These are phyloP conservation scores for Megamerina dolium DNA, from an alignment of 2,888 invertebrate species.

Conservation along the genomic window DNA sequence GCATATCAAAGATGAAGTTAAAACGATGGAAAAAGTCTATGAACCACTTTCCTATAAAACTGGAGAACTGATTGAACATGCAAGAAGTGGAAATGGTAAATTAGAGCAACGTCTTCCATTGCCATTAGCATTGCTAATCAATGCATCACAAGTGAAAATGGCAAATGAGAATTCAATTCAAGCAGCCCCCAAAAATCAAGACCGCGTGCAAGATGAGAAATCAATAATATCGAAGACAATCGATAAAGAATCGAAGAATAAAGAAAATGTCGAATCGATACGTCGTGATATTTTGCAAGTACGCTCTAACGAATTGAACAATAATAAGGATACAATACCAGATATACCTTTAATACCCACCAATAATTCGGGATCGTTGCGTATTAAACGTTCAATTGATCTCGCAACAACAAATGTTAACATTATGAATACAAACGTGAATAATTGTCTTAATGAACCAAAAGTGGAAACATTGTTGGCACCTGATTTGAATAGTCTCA, in stretches of 20 bases:
- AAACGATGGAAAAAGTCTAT: constrained; percentile 25
- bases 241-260: no score
- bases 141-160: constrained; percentile 29
- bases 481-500: constrained; percentile 14
- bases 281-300: constrained; percentile 41
- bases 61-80: constrained; percentile 29
- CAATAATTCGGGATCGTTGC: constrained; percentile 6
- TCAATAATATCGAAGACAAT: constrained; percentile 13
- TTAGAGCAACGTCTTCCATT: constrained; percentile 34
- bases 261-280: constrained; percentile 38
- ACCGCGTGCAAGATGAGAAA: constrained; percentile 10
- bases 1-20: background rate
- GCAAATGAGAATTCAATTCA: constrained; percentile 13
- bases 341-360: background rate
- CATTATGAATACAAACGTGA: constrained; percentile 12
- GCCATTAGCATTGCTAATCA: constrained; percentile 39
- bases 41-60: constrained; percentile 44
- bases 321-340: background rate
- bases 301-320: constrained; percentile 16
- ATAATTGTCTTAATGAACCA: constrained; percentile 35
- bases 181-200: background rate
- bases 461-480: constrained; percentile 25
- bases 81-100: constrained; percentile 16
- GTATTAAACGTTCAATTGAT: constrained; percentile 28
- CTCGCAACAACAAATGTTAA: constrained; percentile 13